Conservation (phyloP, 2,113 vertebrate species). For the Pheucticus melanocephalus region DNA sequence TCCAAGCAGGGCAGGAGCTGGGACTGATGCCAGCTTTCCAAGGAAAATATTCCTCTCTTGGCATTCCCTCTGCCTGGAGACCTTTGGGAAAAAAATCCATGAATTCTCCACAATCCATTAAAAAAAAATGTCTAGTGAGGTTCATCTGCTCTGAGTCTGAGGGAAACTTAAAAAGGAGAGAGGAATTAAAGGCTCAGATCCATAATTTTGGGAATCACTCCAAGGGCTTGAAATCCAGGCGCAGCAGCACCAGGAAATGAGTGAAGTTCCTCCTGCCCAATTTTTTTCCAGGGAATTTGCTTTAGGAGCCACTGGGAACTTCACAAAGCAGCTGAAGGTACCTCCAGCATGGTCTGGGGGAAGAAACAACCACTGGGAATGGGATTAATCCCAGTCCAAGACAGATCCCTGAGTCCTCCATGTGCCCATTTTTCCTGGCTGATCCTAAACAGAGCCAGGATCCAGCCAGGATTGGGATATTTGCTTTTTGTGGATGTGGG, state of each 20-base stretch:
- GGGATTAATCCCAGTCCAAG: neutral
- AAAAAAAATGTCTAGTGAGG: neutral
- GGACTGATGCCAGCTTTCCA: neutral
- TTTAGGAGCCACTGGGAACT: neutral
- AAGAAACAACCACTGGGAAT: neutral
- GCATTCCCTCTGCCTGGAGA: neutral
- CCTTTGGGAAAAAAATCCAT: neutral
- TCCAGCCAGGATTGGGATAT: neutral
- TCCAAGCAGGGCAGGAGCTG: neutral
- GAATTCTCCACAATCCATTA: neutral
- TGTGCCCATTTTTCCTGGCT: rapidly evolving
- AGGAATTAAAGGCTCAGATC: neutral
- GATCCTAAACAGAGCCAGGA: neutral
- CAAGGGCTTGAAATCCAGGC: neutral
- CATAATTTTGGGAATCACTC: neutral
- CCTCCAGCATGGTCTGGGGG: neutral
- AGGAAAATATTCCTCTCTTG: neutral
- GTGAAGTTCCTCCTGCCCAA: neutral
- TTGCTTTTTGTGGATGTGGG: neutral
- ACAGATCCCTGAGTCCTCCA: rapidly evolving
- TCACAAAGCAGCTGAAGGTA: neutral
- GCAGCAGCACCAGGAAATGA: neutral
- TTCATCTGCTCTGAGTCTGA: neutral
- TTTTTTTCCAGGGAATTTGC: too few species aligned
- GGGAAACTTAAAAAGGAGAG: neutral